Evolutionary conservation across 2,797 vertebrate species (phyloP), one percentile per base, ranked within the genome.

Genomic region (Botia kubotai): DNA sequence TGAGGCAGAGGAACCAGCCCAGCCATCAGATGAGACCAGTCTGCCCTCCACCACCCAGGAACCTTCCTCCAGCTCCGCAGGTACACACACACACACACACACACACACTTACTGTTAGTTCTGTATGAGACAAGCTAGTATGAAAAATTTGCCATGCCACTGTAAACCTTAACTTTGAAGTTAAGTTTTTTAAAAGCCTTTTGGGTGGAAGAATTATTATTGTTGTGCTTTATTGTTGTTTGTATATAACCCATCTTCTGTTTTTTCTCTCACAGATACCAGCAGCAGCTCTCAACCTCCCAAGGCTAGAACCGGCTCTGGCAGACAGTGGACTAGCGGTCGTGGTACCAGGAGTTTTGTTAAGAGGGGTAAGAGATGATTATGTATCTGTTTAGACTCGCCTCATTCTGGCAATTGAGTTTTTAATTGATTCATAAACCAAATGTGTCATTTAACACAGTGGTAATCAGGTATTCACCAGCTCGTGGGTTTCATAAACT

Each of bases 1-100:
- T 63, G 97, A 98, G 71, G 23, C 79, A 3, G 97, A 96, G 78
- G 97, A 97, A 81, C 87, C 94, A 19, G 93, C 92, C 68, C 97
- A 98, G 84, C 90, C 93, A 0, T 94, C 95, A 75, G 98, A 97
- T 81, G 95, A 96, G 53, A 90, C 95, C 73, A 95, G 93, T 84
- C 93, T 97, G 82, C 96, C 97, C 71, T 97, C 96, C 0, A 98
- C 97, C 86, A 98, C 96, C 89, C 97, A 98, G 90, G 97, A 99
- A 83, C 97, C 97, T 12, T 96, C 98, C 17, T 98, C 97, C 0
- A 98, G 97, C 88, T 97, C 96, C 83, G 95, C 96, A 89, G 97
- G 97, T 98, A 91, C 5, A 69, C 55, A 39, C 26, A 11, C 72
- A 10, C 52, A n/a, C n/a, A n/a, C n/a, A n/a, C n/a, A 91, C 5